Conservation (phyloP, 2,113 vertebrate species). For the Periophthalmus modestus region DNA sequence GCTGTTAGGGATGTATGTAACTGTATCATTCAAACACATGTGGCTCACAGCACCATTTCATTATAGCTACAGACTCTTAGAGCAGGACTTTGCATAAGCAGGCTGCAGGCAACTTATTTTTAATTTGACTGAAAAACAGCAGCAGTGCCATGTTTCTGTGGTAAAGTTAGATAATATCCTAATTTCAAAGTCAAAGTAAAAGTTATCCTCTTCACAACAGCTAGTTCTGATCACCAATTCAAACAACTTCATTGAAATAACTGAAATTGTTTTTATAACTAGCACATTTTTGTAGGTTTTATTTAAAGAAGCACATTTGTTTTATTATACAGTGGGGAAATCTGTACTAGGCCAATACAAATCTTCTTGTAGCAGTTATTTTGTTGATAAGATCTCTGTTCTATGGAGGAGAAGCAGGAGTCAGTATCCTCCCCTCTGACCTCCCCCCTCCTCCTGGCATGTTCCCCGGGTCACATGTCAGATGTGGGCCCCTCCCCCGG, state of each 20-base stretch:
- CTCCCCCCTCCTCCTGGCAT: conserved; percentile 19
- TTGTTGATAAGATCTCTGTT: too few relatives aligned
- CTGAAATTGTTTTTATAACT: too few relatives aligned
- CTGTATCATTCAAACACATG: background rate
- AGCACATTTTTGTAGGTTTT: too few relatives aligned
- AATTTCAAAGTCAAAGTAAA: background rate
- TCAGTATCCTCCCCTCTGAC: conserved; percentile 42
- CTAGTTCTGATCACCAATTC: too few relatives aligned
- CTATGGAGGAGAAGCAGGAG: conserved; percentile 14
- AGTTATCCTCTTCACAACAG: too few relatives aligned
- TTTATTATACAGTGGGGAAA: too few relatives aligned
- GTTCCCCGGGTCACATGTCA: conserved; percentile 27
- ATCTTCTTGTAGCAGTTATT: too few relatives aligned
- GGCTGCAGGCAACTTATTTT: background rate
- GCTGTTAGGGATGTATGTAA: background rate
- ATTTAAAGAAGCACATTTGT: too few relatives aligned
- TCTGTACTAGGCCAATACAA: too few relatives aligned
- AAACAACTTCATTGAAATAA: too few relatives aligned
- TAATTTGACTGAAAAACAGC: background rate
- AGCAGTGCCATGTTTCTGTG: background rate
- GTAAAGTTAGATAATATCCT: background rate
- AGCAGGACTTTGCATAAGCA: background rate
- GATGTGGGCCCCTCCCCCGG: conserved; percentile 16
- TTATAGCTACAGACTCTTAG: background rate
- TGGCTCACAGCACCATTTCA: background rate